These are phyloP conservation scores for Rotaria magnacalcarata DNA, from an alignment of 2,888 invertebrate species.

Conservation along the genomic window DNA sequence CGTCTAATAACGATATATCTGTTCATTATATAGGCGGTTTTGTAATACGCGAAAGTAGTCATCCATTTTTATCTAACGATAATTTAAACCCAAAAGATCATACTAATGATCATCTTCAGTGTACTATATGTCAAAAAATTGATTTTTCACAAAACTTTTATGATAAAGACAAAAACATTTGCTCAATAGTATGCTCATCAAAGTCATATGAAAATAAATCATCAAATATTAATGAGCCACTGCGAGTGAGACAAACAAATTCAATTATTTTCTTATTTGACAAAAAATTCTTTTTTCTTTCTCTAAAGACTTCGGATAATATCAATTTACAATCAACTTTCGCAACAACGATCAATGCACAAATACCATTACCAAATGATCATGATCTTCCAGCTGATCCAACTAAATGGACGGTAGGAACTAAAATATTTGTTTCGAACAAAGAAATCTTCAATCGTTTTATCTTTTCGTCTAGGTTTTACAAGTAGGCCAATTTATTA, in stretches of 20 bases:
- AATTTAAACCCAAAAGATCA: not conserved
- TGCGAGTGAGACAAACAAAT: not conserved
- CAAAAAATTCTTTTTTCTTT: too few species aligned
- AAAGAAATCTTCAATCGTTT: not conserved
- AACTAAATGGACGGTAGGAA: slow-evolving; percentile 27
- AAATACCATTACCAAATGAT: not conserved
- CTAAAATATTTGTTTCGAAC: not conserved
- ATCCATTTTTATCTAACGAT: not conserved
- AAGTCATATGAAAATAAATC: not conserved
- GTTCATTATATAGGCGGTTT: slow-evolving; percentile 23
- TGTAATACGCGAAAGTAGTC: slow-evolving; percentile 33
- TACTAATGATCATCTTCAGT: not conserved
- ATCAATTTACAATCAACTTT: not conserved
- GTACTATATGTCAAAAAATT: not conserved
- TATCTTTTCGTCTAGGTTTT: not conserved
- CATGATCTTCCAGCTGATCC: slow-evolving; percentile 27
- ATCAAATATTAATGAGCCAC: not conserved
- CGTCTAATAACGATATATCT: not conserved
- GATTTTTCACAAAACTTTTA: not conserved
- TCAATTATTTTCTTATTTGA: too few species aligned
- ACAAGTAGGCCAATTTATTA: not conserved
- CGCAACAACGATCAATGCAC: not conserved
- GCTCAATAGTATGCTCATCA: not conserved
- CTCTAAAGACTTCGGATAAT: not conserved
- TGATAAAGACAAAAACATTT: slow-evolving; percentile 3